A percentile compares a stretch with the other conserved stretches of the same genome.
Conservation (phyloP, 2,888 invertebrate species). For the Microplitis deprimator region DNA sequence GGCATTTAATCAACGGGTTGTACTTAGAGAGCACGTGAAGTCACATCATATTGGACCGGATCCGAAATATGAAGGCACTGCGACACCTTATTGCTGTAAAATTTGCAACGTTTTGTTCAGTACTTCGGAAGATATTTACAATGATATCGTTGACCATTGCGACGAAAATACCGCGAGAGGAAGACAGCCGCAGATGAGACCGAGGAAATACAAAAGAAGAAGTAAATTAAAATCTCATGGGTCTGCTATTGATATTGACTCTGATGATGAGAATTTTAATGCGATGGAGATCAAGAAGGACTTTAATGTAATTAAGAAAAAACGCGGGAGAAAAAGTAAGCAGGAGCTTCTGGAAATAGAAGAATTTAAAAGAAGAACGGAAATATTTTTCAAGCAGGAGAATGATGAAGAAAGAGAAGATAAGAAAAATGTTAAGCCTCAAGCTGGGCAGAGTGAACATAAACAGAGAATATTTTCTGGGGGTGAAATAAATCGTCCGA, state of each 20-base stretch:
- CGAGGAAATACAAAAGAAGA: neutral
- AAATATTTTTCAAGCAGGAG: no score
- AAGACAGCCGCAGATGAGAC: neutral
- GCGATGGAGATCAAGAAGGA: neutral
- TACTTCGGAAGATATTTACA: neutral
- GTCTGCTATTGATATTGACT: no score
- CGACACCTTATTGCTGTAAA: neutral
- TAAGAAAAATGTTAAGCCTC: neutral
- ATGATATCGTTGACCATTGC: neutral
- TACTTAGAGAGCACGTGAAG: conserved; percentile 73
- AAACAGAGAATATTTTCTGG: neutral
- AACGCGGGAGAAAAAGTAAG: neutral
- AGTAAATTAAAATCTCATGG: neutral
- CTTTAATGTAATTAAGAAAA: neutral
- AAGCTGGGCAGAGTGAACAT: neutral
- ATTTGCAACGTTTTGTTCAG: neutral
- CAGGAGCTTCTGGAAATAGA: neutral
- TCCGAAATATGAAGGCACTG: neutral
- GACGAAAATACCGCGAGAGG: neutral
- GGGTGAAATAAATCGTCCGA: neutral
- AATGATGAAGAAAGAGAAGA: neutral
- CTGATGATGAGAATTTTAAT: neutral
- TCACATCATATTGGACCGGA: neutral
- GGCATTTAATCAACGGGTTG: conserved; percentile 75
- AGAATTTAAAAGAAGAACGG: no score